Conservation (phyloP, 2,797 vertebrate species). For the Pipistrellus kuhlii region DNA sequence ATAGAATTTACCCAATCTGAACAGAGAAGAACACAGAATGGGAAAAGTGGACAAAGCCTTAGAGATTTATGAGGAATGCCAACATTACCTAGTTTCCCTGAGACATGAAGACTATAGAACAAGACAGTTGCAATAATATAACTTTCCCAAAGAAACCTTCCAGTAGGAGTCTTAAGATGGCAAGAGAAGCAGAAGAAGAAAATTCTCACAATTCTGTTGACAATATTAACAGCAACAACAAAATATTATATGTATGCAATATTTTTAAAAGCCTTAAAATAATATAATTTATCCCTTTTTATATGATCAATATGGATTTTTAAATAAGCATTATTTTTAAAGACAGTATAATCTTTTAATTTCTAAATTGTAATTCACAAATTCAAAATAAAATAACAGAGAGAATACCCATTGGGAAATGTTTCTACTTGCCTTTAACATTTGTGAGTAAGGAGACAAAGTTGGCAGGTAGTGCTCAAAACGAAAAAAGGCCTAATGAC, state of each 20-base stretch:
- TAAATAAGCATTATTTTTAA: not conserved
- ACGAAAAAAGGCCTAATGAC: conserved; percentile 70
- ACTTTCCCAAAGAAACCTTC: not conserved
- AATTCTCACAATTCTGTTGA: not conserved
- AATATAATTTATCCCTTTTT: not conserved
- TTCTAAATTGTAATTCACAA: conserved; percentile 14
- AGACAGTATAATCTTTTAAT: not conserved
- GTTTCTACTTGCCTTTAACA: conserved; percentile 24
- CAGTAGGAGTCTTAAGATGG: not conserved
- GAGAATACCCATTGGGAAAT: not conserved
- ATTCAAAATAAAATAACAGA: not conserved
- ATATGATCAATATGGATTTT: not conserved
- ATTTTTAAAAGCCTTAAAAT: not conserved
- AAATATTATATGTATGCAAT: not conserved
- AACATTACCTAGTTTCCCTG: not conserved
- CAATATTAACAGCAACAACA: not conserved
- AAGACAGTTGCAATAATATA: not conserved
- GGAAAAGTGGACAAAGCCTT: not conserved
- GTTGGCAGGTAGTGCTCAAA: conserved; percentile 56
- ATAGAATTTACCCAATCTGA: not conserved
- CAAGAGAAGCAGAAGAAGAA: not conserved
- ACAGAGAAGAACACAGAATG: too few species aligned
- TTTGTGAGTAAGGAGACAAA: conserved; percentile 60
- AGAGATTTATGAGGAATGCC: not conserved
- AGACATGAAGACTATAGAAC: not conserved